Conservation (phyloP, 1,140 invertebrate genomes). For the Caligus rogercresseyi region DNA sequence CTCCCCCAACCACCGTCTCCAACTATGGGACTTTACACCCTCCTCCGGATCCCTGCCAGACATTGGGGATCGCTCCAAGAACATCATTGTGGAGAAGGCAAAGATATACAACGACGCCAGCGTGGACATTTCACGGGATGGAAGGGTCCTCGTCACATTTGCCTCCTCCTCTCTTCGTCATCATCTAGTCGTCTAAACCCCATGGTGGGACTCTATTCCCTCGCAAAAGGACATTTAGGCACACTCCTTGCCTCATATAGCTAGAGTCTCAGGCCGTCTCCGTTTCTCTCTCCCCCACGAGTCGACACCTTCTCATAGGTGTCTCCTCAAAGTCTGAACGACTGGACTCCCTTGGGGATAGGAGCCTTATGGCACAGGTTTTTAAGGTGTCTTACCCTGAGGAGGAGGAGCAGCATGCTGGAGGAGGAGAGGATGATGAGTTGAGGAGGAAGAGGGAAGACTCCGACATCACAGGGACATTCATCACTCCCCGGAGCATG, state of each 20-base stretch:
- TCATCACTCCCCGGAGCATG: conserved; percentile 40
- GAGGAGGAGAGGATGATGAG: not conserved
- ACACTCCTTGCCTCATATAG: conserved; percentile 53
- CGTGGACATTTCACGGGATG: conserved; percentile 61
- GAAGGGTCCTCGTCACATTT: conserved; percentile 52
- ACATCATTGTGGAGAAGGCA: conserved; percentile 58
- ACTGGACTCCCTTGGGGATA: conserved; percentile 33
- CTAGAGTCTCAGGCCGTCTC: conserved; percentile 56
- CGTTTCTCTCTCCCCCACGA: conserved; percentile 56
- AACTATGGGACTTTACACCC: conserved; percentile 57
- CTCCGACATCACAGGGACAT: conserved; percentile 41
- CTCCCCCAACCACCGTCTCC: conserved; percentile 44
- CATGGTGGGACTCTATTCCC: conserved; percentile 53
- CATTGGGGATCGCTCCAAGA: conserved; percentile 47
- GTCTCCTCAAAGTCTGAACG: conserved; percentile 38
- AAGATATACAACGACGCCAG: conserved; percentile 72
- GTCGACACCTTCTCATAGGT: conserved; percentile 55
- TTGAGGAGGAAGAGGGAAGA: conserved; percentile 22
- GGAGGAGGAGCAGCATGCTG: not conserved
- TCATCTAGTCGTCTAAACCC: too few relatives aligned
- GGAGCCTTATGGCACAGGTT: conserved; percentile 45
- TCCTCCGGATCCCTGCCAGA: conserved; percentile 44
- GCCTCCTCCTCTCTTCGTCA: conserved; percentile 41
- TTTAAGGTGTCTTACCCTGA: conserved; percentile 29
- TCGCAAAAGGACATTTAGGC: conserved; percentile 49